These are phyloP conservation scores for Piprites chloris DNA, from an alignment of 2,113 vertebrate genomes.

Conservation along the genomic window DNA sequence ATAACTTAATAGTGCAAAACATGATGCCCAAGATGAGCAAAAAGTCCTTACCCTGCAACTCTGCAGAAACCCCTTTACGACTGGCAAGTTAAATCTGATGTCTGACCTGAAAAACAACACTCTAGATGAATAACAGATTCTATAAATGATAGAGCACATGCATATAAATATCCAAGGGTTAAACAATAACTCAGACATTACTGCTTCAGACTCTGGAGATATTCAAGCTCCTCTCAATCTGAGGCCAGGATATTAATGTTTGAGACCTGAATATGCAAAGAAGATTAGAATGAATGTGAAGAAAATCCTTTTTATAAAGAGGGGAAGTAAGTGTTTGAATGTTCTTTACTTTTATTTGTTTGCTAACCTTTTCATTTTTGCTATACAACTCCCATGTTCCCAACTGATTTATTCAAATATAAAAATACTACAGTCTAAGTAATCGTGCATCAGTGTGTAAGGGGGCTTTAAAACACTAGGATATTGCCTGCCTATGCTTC, in stretches of 20 bases:
- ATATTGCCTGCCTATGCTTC: not conserved
- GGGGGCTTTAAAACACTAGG: not conserved
- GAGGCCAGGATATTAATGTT: not conserved
- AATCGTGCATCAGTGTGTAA: not conserved
- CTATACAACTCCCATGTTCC: not conserved
- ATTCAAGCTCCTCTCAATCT: not conserved
- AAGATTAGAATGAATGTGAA: not conserved
- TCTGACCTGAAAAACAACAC: constrained; percentile 18
- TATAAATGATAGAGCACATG: not conserved
- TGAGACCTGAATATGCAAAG: not conserved
- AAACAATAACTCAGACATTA: not conserved
- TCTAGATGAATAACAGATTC: not conserved
- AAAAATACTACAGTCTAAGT: not conserved
- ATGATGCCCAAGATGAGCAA: not conserved
- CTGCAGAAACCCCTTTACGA: not conserved
- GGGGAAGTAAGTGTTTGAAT: not conserved
- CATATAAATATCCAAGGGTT: constrained; percentile 21
- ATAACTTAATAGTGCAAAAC: not conserved
- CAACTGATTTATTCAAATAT: not conserved
- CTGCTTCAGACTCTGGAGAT: not conserved
- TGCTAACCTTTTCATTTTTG: not conserved
- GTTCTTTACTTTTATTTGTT: not conserved
- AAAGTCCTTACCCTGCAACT: not conserved
- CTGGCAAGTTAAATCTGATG: not conserved
- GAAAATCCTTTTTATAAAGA: not conserved